Evolutionary conservation across 2,888 invertebrate species (phyloP).

Genomic region (Eupithecia vulgata): DNA sequence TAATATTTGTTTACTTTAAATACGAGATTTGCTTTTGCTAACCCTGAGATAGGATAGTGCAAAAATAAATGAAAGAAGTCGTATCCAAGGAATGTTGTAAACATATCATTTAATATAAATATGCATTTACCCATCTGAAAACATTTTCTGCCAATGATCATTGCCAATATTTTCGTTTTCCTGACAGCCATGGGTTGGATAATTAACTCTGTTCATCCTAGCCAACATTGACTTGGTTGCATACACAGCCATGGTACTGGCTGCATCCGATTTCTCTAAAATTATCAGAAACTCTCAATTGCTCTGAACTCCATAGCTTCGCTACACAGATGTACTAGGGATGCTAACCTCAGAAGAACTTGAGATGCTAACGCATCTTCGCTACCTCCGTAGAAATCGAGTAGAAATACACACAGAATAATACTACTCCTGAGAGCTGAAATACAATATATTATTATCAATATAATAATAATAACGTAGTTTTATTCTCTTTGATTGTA

Average conservation of each 20-base stretch:
- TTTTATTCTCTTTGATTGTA: too few relatives aligned
- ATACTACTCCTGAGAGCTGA: not conserved
- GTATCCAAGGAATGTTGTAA: not conserved
- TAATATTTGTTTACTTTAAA: too few relatives aligned
- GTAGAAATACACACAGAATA: not conserved
- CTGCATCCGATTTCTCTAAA: not conserved
- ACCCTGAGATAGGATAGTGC: not conserved
- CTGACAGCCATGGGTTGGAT: conserved; percentile 50
- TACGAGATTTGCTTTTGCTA: too few relatives aligned
- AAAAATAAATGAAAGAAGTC: not conserved
- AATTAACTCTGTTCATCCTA: conserved; percentile 65
- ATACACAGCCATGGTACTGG: conserved; percentile 68
- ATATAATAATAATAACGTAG: too few relatives aligned
- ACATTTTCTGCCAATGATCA: conserved; percentile 73
- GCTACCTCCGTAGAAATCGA: not conserved
- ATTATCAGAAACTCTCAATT: not conserved
- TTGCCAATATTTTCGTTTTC: conserved; percentile 53
- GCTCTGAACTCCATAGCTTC: not conserved
- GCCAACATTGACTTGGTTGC: conserved; percentile 73
- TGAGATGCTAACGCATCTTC: too few relatives aligned
- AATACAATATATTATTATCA: not conserved
- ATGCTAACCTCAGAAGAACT: too few relatives aligned
- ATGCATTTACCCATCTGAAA: conserved; percentile 33
- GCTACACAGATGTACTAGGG: too few relatives aligned
- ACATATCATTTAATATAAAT: not conserved